phyloP scores from a whole-genome alignment of 2,797 vertebrate species.

The Pseudochaenichthys georgianus region DNA sequence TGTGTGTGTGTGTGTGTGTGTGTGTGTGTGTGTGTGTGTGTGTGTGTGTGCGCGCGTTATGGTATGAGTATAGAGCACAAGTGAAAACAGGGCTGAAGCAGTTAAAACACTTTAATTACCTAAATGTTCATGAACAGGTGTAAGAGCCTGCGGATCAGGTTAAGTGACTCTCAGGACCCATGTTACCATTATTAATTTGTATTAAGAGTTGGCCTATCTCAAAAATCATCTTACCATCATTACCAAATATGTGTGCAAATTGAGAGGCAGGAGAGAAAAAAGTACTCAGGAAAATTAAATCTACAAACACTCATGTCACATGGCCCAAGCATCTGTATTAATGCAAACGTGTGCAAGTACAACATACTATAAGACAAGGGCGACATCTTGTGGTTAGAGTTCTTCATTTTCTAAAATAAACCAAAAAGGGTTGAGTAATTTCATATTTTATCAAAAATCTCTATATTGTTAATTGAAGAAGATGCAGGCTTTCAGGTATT shows the following conservation, averaged over 20 bases:
- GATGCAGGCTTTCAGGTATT: neutral
- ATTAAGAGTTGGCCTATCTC: too few relatives aligned
- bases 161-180: neutral
- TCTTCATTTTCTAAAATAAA: neutral
- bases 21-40: slow-evolving; percentile 8
- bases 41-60: slow-evolving; percentile 20
- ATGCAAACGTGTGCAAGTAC: neutral
- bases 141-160: neutral
- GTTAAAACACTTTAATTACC: neutral
- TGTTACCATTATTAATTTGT: too few relatives aligned
- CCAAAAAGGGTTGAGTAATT: neutral
- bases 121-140: slow-evolving; percentile 7
- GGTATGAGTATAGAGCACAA: slow-evolving; percentile 25
- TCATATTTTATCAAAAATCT: neutral
- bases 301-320: neutral
- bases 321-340: neutral
- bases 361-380: slow-evolving; percentile 22
- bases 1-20: slow-evolving; percentile 22
- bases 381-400: slow-evolving; percentile 61
- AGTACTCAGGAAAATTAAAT: too few relatives aligned
- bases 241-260: too few relatives aligned
- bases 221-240: too few relatives aligned
- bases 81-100: neutral
- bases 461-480: neutral
- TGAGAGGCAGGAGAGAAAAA: too few relatives aligned